Evolutionary conservation across 1,140 invertebrate species (phyloP).

Genomic region (Aphelinus atriplicis): DNA sequence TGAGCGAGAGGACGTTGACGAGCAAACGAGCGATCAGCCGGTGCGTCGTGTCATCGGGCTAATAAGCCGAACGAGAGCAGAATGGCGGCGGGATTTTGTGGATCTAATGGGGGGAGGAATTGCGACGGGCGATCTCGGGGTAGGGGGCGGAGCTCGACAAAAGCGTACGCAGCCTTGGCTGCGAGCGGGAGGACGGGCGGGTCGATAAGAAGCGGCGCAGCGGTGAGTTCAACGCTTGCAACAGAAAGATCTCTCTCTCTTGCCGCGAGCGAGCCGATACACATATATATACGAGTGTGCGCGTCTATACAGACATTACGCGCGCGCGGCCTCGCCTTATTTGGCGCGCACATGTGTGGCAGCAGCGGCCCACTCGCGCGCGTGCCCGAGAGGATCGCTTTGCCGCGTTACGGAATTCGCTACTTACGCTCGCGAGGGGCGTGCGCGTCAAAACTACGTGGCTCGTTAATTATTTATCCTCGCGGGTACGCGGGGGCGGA

Average conservation of each 20-base stretch:
- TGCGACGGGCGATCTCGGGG: too few species aligned
- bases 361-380: conserved; percentile 3
- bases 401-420: conserved; percentile 9
- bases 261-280: neutral
- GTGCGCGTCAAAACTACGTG: neutral
- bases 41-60: too few species aligned
- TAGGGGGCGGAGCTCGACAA: too few species aligned
- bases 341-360: conserved; percentile 12
- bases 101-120: too few species aligned
- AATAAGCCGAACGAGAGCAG: too few species aligned
- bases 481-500: neutral
- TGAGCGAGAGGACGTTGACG: too few species aligned
- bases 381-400: neutral
- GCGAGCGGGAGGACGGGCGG: conserved; percentile 7
- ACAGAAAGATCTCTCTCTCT: conserved; percentile 27
- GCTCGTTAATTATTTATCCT: neutral
- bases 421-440: too few species aligned
- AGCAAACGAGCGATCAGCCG: too few species aligned
- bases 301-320: conserved; percentile 12
- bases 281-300: too few species aligned
- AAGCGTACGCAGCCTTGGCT: too few species aligned
- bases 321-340: conserved; percentile 33
- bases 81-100: too few species aligned
- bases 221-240: conserved; percentile 40
- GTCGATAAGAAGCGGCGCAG: neutral